Percentiles rank a stretch among this genome's conserved stretches.
Conservation (phyloP, 2,888 invertebrate species). For the Opisthograptis luteolata region DNA sequence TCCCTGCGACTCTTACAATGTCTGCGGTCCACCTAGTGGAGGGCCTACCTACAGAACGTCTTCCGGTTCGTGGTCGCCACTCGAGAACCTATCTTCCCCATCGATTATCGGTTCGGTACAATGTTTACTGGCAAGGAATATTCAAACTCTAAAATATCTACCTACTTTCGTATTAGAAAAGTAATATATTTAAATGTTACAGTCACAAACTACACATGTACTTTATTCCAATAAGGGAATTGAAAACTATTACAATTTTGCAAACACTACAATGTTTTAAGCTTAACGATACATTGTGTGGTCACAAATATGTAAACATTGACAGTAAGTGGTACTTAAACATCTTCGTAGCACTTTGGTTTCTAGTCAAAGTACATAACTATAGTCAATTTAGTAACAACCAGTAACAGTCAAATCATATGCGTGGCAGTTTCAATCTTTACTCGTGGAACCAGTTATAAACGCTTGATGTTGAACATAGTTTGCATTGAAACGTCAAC, state of each 20-base stretch:
- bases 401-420: constrained; percentile 15
- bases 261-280: constrained; percentile 1
- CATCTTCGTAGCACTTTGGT: constrained; percentile 36
- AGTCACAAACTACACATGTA: too few relatives aligned
- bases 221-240: background rate
- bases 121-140: too few relatives aligned
- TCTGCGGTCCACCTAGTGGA: too few relatives aligned
- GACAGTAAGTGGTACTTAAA: constrained; percentile 43
- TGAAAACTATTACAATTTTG: background rate
- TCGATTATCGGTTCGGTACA: too few relatives aligned
- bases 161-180: too few relatives aligned
- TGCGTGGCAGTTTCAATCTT: constrained; percentile 14
- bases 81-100: too few relatives aligned
- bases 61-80: too few relatives aligned
- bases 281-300: constrained; percentile 8
- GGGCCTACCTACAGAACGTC: too few relatives aligned
- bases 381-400: constrained; percentile 47
- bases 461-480: constrained; percentile 19
- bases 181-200: too few relatives aligned
- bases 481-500: constrained; percentile 21
- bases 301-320: constrained; percentile 29
- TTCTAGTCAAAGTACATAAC: constrained; percentile 36
- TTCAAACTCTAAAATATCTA: too few relatives aligned
- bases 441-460: constrained; percentile 14
- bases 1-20: too few relatives aligned